These are phyloP conservation scores for Bergia puertoricense DNA, from an alignment of 92 coral and sea anemone species.

Conservation along the genomic window DNA sequence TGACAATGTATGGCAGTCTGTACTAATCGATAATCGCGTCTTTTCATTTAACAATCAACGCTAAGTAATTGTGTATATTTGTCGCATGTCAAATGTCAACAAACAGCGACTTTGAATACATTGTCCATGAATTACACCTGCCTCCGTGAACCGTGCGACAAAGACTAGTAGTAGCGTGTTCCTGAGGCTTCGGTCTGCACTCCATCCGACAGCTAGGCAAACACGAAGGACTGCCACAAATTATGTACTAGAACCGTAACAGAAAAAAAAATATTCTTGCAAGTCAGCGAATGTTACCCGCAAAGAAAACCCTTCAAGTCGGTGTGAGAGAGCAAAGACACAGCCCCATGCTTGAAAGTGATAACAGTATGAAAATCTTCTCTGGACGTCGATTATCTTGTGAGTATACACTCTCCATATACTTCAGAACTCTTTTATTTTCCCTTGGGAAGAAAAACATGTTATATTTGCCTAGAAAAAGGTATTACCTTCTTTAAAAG, in stretches of 20 bases:
- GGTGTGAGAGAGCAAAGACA: background rate
- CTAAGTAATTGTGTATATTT: conserved; percentile 20
- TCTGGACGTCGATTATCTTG: conserved; percentile 3
- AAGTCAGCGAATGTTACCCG: conserved; percentile 20
- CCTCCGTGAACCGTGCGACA: background rate
- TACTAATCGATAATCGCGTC: conserved; percentile 8
- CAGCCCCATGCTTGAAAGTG: background rate
- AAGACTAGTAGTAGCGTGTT: background rate
- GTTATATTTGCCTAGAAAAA: background rate
- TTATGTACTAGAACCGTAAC: conserved; percentile 2
- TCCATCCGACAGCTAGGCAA: conserved; percentile 17
- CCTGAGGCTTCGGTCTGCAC: background rate
- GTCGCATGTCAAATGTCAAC: conserved; percentile 29
- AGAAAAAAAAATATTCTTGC: background rate
- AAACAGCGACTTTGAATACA: conserved; percentile 21
- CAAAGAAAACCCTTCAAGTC: background rate
- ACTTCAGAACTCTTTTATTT: background rate
- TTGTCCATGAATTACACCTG: conserved; percentile 8
- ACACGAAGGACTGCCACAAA: conserved; percentile 14
- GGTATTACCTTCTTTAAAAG: background rate
- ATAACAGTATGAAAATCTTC: background rate
- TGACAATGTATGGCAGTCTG: background rate
- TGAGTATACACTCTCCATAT: background rate
- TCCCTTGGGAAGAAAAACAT: background rate
- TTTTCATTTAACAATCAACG: conserved; percentile 25